These are phyloP conservation scores for Hyaena hyaena DNA, from an alignment of 2,113 vertebrate genomes.

Conservation along the genomic window DNA sequence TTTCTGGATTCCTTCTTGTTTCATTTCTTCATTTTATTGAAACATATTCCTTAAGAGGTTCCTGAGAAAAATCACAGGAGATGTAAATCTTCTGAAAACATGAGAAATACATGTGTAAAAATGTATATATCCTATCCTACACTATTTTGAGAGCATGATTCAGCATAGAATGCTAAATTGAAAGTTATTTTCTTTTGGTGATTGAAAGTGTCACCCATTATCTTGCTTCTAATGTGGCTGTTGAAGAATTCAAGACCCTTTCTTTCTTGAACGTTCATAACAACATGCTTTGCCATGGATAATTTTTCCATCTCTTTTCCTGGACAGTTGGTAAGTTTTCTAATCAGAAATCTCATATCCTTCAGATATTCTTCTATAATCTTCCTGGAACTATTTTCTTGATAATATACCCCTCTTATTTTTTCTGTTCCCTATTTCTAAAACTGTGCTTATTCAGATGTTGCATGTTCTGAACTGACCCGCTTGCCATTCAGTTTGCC, in stretches of 20 bases:
- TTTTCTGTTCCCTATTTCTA: neutral
- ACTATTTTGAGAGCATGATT: neutral
- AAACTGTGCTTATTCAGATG: neutral
- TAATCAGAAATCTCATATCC: neutral
- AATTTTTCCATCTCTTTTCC: neutral
- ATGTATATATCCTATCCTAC: neutral
- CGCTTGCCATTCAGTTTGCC: neutral
- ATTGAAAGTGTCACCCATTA: neutral
- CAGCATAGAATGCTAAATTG: neutral
- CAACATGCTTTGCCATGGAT: neutral
- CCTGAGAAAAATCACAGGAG: neutral
- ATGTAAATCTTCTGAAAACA: neutral
- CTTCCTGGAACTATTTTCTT: neutral
- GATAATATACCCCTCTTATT: neutral
- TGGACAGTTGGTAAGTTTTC: neutral
- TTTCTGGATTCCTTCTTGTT: neutral
- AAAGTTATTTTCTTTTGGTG: constrained; percentile 10
- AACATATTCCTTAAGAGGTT: neutral
- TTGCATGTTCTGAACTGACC: neutral
- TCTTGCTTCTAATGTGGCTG: neutral
- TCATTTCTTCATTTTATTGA: neutral
- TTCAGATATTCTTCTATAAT: neutral
- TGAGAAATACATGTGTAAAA: neutral
- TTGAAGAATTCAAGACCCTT: neutral
- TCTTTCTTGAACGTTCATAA: neutral